Base-by-base conservation (phyloP, 2,113 vertebrate genomes). In the Pimephales promelas region DNA sequence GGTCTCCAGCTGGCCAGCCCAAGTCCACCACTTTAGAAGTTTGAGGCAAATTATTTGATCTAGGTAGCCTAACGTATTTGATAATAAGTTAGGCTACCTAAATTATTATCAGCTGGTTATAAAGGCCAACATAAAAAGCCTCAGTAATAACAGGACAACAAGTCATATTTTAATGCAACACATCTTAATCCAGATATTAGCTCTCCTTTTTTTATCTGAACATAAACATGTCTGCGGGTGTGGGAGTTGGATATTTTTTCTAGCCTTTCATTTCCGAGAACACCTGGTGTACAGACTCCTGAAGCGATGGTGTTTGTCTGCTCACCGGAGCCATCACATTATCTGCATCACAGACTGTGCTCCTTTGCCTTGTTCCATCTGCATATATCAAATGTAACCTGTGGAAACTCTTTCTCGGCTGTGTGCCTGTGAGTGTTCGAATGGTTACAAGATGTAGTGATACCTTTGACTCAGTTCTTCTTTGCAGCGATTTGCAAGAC, bases 231-330 rank as follows among this genome's bases (percentile, higher is more conserved):
- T 56, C 22, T 59, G 13, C 11, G 0, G 52, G 14, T 7, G 16
- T 31, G 8, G 26, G 5, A 20, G 36, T 82, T 18, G 18, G 24
- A 10, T 3, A 26, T 61, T 26, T 72, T n/a, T 36, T 43, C 62
- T 4, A 22, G n/a, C 54, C 68, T 13, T 66, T 73, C 77, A 83
- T 83, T 84, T 81, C 56, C 31, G 83, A 83, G 5, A 74, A 76
- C 89, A 91, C 79, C 88, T 90, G 88, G 84, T 11, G 11, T 24
- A 45, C 83, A 87, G 82, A 83, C 76, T 81, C 26, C 79, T 82
- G 40, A 26, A 81, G 56, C 31, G 28, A 9, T n/a, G 18, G 18
- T 68, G 22, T 76, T 56, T 64, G 10, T 76, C 64, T 16, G 26
- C 4, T 72, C 22, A 54, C 14, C 1, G 8, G 18, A 47, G 76